These are phyloP conservation scores for Meleagris gallopavo DNA, from an alignment of 2,113 vertebrate species.

Conservation along the genomic window DNA sequence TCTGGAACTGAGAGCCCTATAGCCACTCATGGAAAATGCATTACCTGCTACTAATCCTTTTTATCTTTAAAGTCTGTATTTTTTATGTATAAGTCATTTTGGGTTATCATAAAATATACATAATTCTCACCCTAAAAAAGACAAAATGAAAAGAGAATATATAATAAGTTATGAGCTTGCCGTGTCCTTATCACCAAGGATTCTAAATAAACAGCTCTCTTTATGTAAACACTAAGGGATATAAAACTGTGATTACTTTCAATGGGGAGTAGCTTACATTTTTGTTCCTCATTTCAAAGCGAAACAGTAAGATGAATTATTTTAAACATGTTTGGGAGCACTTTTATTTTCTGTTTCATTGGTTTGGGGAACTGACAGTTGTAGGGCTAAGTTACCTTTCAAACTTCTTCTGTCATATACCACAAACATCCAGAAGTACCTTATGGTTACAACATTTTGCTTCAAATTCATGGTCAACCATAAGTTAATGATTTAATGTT, in stretches of 20 bases:
- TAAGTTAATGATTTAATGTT: slow-evolving; percentile 4
- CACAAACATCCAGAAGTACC: neutral
- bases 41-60: slow-evolving; percentile 91
- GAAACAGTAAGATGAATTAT: slow-evolving; percentile 75
- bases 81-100: slow-evolving; percentile 90
- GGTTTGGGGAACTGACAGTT: neutral
- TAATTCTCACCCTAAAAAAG: slow-evolving; percentile 80
- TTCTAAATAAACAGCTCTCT: slow-evolving; percentile 85
- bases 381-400: neutral
- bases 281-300: slow-evolving; percentile 71
- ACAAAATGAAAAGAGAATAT: slow-evolving; percentile 86
- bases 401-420: slow-evolving; percentile 1
- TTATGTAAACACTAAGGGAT: slow-evolving; percentile 85
- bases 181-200: slow-evolving; percentile 80
- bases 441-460: slow-evolving; percentile 25
- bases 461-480: neutral
- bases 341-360: slow-evolving; percentile 61
- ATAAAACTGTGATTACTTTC: slow-evolving; percentile 84
- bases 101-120: slow-evolving; percentile 90
- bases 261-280: slow-evolving; percentile 77
- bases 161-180: slow-evolving; percentile 80
- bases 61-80: slow-evolving; percentile 91
- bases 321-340: slow-evolving; percentile 29
- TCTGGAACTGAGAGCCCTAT: slow-evolving; percentile 84
- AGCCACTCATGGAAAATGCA: slow-evolving; percentile 91